Base-by-base conservation (phyloP, 1,140 invertebrate species). In the Galleria mellonella region DNA sequence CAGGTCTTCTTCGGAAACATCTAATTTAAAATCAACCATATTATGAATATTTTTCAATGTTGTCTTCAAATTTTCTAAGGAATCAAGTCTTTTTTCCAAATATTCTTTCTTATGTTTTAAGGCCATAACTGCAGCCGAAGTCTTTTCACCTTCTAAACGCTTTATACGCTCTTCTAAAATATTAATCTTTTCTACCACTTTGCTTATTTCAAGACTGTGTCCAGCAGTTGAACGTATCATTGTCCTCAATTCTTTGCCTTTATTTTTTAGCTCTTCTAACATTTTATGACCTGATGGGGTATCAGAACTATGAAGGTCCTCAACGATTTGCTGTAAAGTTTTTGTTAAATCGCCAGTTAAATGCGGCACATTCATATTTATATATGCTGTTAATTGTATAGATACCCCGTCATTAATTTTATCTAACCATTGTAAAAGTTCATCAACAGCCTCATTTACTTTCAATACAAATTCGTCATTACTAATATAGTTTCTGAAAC, bases 321-420 rank as follows among this genome's bases (percentile, higher is more conserved):
- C 61, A 12, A 83, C 60, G 32, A 83, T 77, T 63, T 77, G 62
- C 50, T 79, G 71, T 47, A 85, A 62, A 32, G 66, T 69, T 63
- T 85, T 82, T 17, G 68, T 73, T 43, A 85, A 65, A 61, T 78
- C 72, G 13, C 43, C 55, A 42, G 39, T 42, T n/a, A 81, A 52
- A 40, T 60, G 50, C 13, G 66, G 69, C 11, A 72, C 45, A 43
- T 72, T 68, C n/a, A 63, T 17, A 44, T 64, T 70, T 35, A 85
- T 59, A 46, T 74, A 70, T 51, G 72, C 75, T 23, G 59, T 68
- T 13, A 83, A 42, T 17, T 54, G 40, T 5, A 72, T 47, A 3
- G 73, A 60, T 17, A 82, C 43, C 5, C 47, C 58, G 50, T 83
- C 79, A 31, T 69, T 56, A 44, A 81, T 79, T 62, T 70, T 72